Base-by-base conservation (phyloP, 2,888 invertebrate genomes). In the Mythimna vitellina region DNA sequence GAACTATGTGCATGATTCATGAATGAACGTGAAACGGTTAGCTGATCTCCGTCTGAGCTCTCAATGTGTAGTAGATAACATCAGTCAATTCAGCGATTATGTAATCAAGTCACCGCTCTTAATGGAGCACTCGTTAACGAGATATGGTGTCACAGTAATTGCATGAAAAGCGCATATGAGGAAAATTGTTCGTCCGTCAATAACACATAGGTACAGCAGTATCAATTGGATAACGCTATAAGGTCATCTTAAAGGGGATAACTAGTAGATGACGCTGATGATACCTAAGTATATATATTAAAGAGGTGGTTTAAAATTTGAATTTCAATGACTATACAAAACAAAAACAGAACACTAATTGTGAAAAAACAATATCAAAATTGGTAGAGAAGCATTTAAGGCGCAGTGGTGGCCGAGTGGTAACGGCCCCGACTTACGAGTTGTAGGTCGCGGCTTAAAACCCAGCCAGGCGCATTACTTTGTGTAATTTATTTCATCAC, bases 51-150 rank as follows among this genome's bases (percentile, higher is more conserved):
- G 66, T 66, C 22, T 58, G 46, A 53, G 53, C 46, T 57, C 65
- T 62, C 32, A 65, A 76, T 49, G 75, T 75, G 35, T 61, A 42
- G 49, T 12, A 46, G 46, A 14, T 38, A 42, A 60, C 58, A 81
- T 57, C 69, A 61, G 60, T 57, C 56, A 78, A 78, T 82, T 71
- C 32, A 69, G 58, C 53, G 56, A 54, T 78, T 77, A 69, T 25
- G 69, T 42, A 14, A 81, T 81, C 77, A 53, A 65, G 69, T 57
- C 64, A 29, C 65, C 22, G 57, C 29, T 65, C 32, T 54, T 56
- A 65, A 76, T 62, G 46, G 61, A 54, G 35, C 38, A 10, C 53
- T 54, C 29, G 61, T 58, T 32, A 76, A 61, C 46, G 58, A 22
- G 57, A 65, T 35, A 49, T 49, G 56, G 29, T 62, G 49, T 51